A percentile compares a stretch with the other conserved stretches of the same genome.
Evolutionary conservation across 2,888 invertebrate genomes (phyloP).

Genomic region (Leptinotarsa peninsularis): DNA sequence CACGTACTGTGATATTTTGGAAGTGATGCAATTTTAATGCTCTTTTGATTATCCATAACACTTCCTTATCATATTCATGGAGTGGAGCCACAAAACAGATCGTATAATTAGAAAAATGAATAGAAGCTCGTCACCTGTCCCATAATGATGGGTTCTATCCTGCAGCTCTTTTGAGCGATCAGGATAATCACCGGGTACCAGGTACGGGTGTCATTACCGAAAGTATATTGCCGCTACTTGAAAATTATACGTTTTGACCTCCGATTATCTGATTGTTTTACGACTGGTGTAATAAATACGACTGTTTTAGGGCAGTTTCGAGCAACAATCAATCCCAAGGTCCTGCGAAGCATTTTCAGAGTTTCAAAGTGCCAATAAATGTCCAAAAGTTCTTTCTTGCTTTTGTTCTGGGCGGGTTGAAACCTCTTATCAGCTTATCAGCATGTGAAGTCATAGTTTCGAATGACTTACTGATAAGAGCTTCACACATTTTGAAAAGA

Average conservation of each 20-base stretch:
- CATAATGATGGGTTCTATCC: conserved; percentile 61
- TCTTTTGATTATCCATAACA: conserved; percentile 52
- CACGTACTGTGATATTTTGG: no score
- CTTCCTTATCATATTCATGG: conserved; percentile 37
- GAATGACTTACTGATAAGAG: no score
- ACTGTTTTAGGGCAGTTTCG: neutral
- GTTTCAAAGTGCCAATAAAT: neutral
- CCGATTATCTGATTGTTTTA: conserved; percentile 49
- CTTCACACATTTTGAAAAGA: no score
- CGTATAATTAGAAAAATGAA: conserved; percentile 58
- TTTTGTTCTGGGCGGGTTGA: no score
- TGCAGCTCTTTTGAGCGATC: conserved; percentile 44
- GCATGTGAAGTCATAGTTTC: no score
- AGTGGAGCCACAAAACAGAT: conserved; percentile 34
- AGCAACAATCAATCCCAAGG: neutral
- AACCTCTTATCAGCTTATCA: no score
- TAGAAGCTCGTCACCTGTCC: conserved; percentile 58
- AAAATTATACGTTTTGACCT: conserved; percentile 50
- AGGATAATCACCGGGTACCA: conserved; percentile 50
- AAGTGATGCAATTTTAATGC: conserved; percentile 41
- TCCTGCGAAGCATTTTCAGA: neutral
- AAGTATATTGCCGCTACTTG: conserved; percentile 50
- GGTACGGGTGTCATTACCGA: conserved; percentile 52
- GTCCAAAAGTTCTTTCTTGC: no score
- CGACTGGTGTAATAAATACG: conserved; percentile 21